phyloP scores from a whole-genome alignment of 2,888 invertebrate species.

The Bhutanitis thaidina region DNA sequence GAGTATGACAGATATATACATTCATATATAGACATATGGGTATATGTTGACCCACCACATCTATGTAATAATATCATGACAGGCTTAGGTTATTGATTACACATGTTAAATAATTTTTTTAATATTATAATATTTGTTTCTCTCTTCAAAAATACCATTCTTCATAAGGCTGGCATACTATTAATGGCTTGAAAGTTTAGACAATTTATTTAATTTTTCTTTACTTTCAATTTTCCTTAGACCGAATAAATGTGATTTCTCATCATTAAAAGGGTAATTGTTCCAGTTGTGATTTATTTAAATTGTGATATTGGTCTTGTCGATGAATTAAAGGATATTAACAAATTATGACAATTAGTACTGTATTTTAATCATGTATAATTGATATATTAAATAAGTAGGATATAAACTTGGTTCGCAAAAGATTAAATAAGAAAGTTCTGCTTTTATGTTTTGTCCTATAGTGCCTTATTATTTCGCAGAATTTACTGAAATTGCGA shows the following conservation, averaged over 20 bases:
- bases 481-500: neutral
- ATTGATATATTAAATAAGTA: neutral
- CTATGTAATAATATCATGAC: neutral
- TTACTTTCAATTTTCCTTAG: constrained; percentile 3
- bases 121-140: neutral
- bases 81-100: too few species aligned
- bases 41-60: constrained; percentile 3
- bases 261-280: neutral
- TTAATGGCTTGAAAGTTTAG: neutral
- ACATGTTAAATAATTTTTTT: neutral
- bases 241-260: constrained; percentile 13
- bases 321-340: constrained; percentile 15
- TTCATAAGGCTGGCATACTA: constrained; percentile 9
- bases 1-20: neutral
- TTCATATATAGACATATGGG: neutral
- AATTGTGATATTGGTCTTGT: constrained; percentile 20
- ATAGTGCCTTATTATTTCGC: constrained; percentile 12
- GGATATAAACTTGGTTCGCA: neutral
- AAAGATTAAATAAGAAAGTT: neutral
- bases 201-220: neutral
- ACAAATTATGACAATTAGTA: constrained; percentile 13
- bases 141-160: neutral
- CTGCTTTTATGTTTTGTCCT: neutral
- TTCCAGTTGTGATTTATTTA: constrained; percentile 14
- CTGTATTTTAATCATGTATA: constrained; percentile 4